Base-by-base conservation (phyloP, 92 coral and sea anemone genomes). In the Parazoanthus swiftii region DNA sequence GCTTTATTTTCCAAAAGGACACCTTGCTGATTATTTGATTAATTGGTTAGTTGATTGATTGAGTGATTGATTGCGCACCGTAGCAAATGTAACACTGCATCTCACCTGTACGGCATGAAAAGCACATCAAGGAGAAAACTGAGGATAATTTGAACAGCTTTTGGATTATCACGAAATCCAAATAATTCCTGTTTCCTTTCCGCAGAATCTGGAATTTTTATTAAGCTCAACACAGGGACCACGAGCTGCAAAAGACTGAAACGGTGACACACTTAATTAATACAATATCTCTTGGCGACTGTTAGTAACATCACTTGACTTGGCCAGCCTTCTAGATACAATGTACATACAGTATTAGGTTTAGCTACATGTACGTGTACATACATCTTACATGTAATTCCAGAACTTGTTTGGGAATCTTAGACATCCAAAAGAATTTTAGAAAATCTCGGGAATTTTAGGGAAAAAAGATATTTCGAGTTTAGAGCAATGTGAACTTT, bases 31-130 rank as follows among this genome's bases (percentile, higher is more conserved):
- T 6, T 4, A 46, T 1, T 13, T 51, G 58, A 51, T 51, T 51
- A 1, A 0, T 9, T 7, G 4, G 9, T 54, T 54, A 0, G 9
- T 54, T 54, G 59, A 13, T 54, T 54, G 59, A 54, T 54, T 54
- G 59, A 54, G 1, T 54, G 59, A 63, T 18, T 63, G 26, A 63
- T 18, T 18, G 25, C 16, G 14, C 25, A 18, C 18, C 26, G 15
- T 5, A 36, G 11, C 14, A 54, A 11, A 54, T 54, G 59, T 42
- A 10, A 75, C 11, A 15, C 79, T 35, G 23, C 56, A 46, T 8
- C 48, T 42, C 73, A 95, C 98, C 95, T 93, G 94, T 97, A 97
- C 21, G 99, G 99, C 89, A 97, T 72, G 76, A 95, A 83, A 6
- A 97, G 92, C 21, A 94, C 95, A 93, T 97, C 99, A 23, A 97